Percentiles rank a stretch among this genome's conserved stretches.
phyloP scores from a whole-genome alignment of 2,888 invertebrate genomes.

The Acleris emargana region DNA sequence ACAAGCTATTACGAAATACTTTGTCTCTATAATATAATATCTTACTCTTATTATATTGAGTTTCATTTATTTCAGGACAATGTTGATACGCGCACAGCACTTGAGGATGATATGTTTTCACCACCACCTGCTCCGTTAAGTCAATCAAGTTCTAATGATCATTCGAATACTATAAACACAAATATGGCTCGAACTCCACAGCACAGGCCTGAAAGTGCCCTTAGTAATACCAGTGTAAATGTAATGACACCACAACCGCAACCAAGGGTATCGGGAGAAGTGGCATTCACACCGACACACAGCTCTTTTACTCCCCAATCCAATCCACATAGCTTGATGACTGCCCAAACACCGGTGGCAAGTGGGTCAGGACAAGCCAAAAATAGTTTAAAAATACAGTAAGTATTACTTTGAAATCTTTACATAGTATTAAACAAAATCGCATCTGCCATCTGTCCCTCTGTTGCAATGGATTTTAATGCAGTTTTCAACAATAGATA shows the following conservation, averaged over 20 bases:
- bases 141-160: slow-evolving; percentile 29
- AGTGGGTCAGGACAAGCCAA: slow-evolving; percentile 83
- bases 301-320: slow-evolving; percentile 66
- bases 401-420: slow-evolving; percentile 48
- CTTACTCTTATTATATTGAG: background rate
- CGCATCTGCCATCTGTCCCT: too few relatives aligned
- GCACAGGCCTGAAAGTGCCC: slow-evolving; percentile 33
- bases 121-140: slow-evolving; percentile 19
- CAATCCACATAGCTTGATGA: slow-evolving; percentile 83
- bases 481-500: too few relatives aligned
- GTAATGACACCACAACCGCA: slow-evolving; percentile 45
- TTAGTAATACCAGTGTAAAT: slow-evolving; percentile 34
- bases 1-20: background rate
- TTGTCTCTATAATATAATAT: background rate
- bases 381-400: slow-evolving; percentile 86
- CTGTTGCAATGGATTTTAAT: too few relatives aligned
- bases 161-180: slow-evolving; percentile 4
- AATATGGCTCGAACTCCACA: slow-evolving; percentile 35
- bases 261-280: slow-evolving; percentile 61
- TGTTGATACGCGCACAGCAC: slow-evolving; percentile 21
- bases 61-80: slow-evolving; percentile 24
- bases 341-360: slow-evolving; percentile 77
- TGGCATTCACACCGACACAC: slow-evolving; percentile 72
- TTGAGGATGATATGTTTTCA: slow-evolving; percentile 28
- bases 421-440: too few relatives aligned